phyloP scores from a whole-genome alignment of 2,797 vertebrate species.

The Pipistrellus kuhlii region DNA sequence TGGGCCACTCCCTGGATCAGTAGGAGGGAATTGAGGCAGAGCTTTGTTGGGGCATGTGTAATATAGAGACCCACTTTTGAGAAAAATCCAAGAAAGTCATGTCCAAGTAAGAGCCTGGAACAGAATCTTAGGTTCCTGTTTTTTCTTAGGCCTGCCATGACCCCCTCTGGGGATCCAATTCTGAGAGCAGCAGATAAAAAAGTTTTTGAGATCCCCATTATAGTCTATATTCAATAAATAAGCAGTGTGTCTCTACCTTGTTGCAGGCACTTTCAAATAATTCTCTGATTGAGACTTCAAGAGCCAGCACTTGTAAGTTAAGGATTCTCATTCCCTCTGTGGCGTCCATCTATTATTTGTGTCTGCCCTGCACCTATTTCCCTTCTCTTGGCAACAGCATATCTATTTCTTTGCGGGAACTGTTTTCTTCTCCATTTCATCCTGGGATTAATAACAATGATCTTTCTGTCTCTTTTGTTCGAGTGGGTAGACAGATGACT shows the following conservation, averaged over 20 bases:
- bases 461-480: neutral
- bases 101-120: neutral
- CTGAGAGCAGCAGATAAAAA: slow-evolving; percentile 21
- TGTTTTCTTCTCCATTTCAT: slow-evolving; percentile 38
- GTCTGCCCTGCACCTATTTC: neutral
- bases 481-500: neutral
- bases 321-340: neutral
- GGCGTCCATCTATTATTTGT: neutral
- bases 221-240: neutral
- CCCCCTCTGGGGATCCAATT: neutral
- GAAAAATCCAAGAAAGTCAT: neutral
- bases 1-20: neutral
- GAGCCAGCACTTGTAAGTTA: neutral
- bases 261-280: slow-evolving; percentile 49
- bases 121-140: neutral
- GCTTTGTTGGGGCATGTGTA: neutral
- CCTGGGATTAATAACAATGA: slow-evolving; percentile 15
- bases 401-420: neutral
- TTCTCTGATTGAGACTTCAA: slow-evolving; percentile 25
- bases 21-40: neutral
- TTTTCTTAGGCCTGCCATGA: neutral
- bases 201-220: neutral
- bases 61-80: neutral
- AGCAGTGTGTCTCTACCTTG: neutral
- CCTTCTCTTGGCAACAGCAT: neutral